Evolutionary conservation across 1,140 invertebrate genomes (phyloP).

Genomic region (Oedothorax gibbosus): DNA sequence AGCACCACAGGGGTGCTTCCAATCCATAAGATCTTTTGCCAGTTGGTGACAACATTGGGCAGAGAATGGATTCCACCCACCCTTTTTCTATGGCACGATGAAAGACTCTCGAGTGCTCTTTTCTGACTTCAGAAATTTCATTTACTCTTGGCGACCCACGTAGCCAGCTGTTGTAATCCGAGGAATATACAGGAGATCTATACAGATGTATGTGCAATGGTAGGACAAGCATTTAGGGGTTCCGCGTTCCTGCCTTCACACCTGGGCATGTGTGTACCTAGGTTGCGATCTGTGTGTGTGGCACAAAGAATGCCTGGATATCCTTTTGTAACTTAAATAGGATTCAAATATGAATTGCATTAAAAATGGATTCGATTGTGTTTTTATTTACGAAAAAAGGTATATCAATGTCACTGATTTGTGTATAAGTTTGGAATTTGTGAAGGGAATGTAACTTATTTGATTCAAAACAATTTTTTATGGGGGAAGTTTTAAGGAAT

Average conservation of each 20-base stretch:
- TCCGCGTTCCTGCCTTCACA: constrained; percentile 27
- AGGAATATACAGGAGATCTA: constrained; percentile 24
- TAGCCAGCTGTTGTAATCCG: constrained; percentile 50
- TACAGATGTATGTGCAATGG: constrained; percentile 28
- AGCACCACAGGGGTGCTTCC: constrained; percentile 14
- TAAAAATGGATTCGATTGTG: too few species aligned
- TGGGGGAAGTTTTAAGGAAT: too few species aligned
- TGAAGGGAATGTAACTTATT: too few species aligned
- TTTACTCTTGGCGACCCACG: constrained; percentile 33
- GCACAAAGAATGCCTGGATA: too few species aligned
- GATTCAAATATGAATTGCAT: too few species aligned
- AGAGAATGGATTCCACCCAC: background rate
- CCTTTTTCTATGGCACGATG: constrained; percentile 25
- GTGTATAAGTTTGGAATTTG: too few species aligned
- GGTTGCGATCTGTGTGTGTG: too few species aligned
- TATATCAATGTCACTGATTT: too few species aligned
- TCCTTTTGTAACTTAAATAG: too few species aligned
- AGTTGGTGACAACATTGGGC: constrained; percentile 45
- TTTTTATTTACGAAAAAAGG: too few species aligned
- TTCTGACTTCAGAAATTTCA: constrained; percentile 51
- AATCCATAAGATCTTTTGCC: constrained; percentile 18
- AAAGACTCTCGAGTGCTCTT: constrained; percentile 50
- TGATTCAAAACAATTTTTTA: too few species aligned
- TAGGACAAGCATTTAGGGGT: constrained; percentile 18
- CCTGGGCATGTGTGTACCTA: constrained; percentile 6